Base-by-base conservation (phyloP, 92 coral and sea anemone genomes). In the Phenganax subtilis region DNA sequence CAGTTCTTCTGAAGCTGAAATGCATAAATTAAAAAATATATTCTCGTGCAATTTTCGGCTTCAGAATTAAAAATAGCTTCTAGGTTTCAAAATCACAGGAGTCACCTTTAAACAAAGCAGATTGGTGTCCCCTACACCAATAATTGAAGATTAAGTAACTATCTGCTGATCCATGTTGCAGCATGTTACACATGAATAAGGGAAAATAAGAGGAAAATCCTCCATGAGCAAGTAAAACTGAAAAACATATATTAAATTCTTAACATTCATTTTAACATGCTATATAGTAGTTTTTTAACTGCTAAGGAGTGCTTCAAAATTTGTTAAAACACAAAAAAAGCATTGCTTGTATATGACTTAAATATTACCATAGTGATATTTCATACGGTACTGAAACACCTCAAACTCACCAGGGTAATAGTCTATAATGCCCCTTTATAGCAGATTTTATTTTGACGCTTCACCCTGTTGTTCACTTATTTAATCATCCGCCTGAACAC, bases 201-300 rank as follows among this genome's bases (percentile, higher is more conserved):
- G 76, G 76, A 71, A 71, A 71, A 37, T 71, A 44, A 7, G 76
- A 71, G 9, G 51, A 10, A 71, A 27, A 71, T 12, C 76, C 76
- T 7, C 76, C 76, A 71, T 71, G 76, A 37, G 76, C 76, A 71
- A 71, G 76, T 53, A 71, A 25, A 71, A 71, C 76, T 71, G 76
- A 71, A 17, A 44, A 66, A 66, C 72, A 28, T 8, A 66, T 8
- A 20, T 20, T 66, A 66, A 66, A 66, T 28, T 66, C 0, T 20
- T 20, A 20, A 20, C 25, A 20, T 20, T 20, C 25, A 20, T 20
- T 20, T 20, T 20, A 20, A 20, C 25, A 20, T 20, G 25, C 25
- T 20, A 20, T 20, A 20, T 20, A 20, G 25, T 20, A 20, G 25
- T 20, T 20, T 20, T 20, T 20, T 20, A 20, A 20, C 27, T 66